Conservation (phyloP, 1,140 invertebrate genomes). For the Brachionus koreanus region DNA sequence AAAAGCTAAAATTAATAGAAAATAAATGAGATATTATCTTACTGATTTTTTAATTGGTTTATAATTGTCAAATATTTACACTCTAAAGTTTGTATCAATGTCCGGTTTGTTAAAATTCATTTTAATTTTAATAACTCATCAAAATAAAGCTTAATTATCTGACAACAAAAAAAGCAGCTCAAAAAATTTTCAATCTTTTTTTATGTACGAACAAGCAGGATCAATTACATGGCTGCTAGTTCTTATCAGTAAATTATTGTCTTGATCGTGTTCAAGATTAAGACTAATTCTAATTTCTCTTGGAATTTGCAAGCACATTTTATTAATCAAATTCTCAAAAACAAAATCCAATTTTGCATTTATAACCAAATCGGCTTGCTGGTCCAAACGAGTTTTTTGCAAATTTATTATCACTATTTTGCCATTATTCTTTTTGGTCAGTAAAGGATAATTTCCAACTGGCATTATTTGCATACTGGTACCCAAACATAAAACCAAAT, state of each 20-base stretch:
- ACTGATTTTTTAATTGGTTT: neutral
- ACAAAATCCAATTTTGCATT: slow-evolving; percentile 23
- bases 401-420: slow-evolving; percentile 91
- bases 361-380: slow-evolving; percentile 27
- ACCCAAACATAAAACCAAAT: slow-evolving; percentile 86
- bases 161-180: neutral
- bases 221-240: neutral
- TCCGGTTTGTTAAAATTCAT: neutral
- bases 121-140: neutral
- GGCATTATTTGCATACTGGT: slow-evolving; percentile 95
- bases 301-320: neutral
- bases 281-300: neutral
- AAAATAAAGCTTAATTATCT: neutral
- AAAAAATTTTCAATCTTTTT: neutral
- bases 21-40: neutral
- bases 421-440: slow-evolving; percentile 74
- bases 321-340: slow-evolving; percentile 7
- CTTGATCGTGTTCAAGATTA: neutral
- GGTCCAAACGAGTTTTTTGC: slow-evolving; percentile 90
- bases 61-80: neutral
- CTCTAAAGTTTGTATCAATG: neutral
- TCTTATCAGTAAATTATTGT: neutral
- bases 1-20: neutral
- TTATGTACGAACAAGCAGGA: neutral
- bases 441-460: slow-evolving; percentile 85